Percentiles rank a stretch among this genome's conserved stretches.
Conservation (phyloP, 2,797 vertebrate species). For the Phoebastria nigripes region DNA sequence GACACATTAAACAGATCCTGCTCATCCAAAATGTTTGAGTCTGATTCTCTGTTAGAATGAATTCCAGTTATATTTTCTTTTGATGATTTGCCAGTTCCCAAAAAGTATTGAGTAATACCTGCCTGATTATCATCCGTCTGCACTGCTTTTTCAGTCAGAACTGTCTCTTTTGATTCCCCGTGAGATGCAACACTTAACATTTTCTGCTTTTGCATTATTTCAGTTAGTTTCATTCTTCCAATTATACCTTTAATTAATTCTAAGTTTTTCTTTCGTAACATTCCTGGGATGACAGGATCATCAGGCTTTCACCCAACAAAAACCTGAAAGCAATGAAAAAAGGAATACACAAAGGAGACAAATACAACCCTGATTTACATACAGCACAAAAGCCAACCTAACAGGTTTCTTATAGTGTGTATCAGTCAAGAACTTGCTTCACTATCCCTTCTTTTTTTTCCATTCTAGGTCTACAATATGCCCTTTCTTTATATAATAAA, state of each 20-base stretch:
- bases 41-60: background rate
- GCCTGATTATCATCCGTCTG: background rate
- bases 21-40: background rate
- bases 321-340: slow-evolving; percentile 29
- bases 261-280: slow-evolving; percentile 58
- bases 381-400: background rate
- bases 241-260: slow-evolving; percentile 53
- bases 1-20: background rate
- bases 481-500: background rate
- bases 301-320: slow-evolving; percentile 72
- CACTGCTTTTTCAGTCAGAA: background rate
- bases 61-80: background rate
- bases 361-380: background rate
- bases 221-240: slow-evolving; percentile 29
- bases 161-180: background rate
- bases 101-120: background rate
- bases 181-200: background rate
- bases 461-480: background rate
- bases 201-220: slow-evolving; percentile 23
- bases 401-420: background rate
- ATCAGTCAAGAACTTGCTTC: background rate
- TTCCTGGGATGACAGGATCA: slow-evolving; percentile 51
- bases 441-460: background rate
- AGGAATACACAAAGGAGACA: background rate
- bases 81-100: background rate